Conservation (phyloP, 2,113 vertebrate genomes). For the Argyrosomus japonicus region DNA sequence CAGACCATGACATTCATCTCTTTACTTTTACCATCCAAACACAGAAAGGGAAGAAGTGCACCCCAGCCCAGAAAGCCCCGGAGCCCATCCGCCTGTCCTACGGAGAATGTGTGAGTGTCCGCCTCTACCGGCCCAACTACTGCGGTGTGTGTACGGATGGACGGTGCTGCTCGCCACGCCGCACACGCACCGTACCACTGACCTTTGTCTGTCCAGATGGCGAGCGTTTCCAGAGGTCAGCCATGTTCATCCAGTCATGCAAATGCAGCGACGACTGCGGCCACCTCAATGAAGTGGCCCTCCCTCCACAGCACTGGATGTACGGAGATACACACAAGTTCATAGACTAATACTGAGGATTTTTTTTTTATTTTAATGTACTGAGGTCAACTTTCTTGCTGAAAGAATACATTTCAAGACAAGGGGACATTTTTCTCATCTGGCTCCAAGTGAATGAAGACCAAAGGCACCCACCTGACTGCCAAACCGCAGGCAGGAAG, state of each 20-base stretch:
- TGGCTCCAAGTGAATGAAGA: slow-evolving; percentile 50
- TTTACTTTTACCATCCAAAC: slow-evolving; percentile 27
- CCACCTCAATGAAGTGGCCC: slow-evolving; percentile 81
- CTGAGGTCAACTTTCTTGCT: slow-evolving; percentile 30
- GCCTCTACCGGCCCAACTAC: slow-evolving; percentile 83
- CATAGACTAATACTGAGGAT: slow-evolving; percentile 64
- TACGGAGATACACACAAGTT: slow-evolving; percentile 83
- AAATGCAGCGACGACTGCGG: slow-evolving; percentile 83
- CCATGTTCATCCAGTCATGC: slow-evolving; percentile 88
- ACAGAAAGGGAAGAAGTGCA: slow-evolving; percentile 84
- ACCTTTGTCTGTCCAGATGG: slow-evolving; percentile 84
- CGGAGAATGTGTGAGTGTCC: slow-evolving; percentile 82
- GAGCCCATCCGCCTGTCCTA: slow-evolving; percentile 79
- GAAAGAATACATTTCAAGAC: slow-evolving; percentile 34
- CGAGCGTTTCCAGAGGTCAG: slow-evolving; percentile 77
- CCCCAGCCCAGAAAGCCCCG: slow-evolving; percentile 78
- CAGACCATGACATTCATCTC: neutral
- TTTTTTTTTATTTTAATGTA: neutral
- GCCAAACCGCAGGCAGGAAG: slow-evolving; percentile 5
- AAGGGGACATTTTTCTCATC: slow-evolving; percentile 33
- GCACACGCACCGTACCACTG: slow-evolving; percentile 82
- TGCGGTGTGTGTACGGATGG: slow-evolving; percentile 84
- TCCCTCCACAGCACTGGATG: slow-evolving; percentile 81
- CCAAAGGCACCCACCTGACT: slow-evolving; percentile 2
- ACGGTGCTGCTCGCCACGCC: slow-evolving; percentile 85